phyloP scores from a whole-genome alignment of 2,888 invertebrate species.

The Syritta pipiens region DNA sequence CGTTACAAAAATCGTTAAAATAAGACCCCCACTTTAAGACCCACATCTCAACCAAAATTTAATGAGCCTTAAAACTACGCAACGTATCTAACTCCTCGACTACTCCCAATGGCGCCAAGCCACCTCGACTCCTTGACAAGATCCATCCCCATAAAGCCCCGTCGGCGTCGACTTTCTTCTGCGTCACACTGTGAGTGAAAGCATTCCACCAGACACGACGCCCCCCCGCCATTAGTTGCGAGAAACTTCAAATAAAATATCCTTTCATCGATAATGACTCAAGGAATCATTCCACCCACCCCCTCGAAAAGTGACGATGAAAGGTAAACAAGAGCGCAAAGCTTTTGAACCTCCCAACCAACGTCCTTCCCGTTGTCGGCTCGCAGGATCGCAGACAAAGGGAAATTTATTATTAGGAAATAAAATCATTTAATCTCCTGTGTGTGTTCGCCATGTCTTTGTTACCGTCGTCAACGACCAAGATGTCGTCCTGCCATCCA shows the following conservation, averaged over 20 bases:
- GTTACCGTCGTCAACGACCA: constrained; percentile 19
- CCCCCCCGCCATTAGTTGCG: constrained; percentile 18
- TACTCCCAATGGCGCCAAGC: no score
- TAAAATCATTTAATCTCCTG: constrained; percentile 64
- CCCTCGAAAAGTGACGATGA: constrained; percentile 31
- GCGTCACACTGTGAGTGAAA: constrained; percentile 24
- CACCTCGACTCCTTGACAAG: no score
- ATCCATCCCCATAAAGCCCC: no score
- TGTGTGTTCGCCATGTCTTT: constrained; percentile 29
- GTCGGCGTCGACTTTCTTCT: background rate
- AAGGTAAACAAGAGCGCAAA: constrained; percentile 58
- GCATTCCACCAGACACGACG: background rate
- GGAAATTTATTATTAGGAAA: constrained; percentile 64
- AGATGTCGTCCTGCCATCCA: constrained; percentile 9
- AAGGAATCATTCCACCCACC: constrained; percentile 18
- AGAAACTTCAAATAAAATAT: constrained; percentile 41
- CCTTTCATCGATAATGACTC: constrained; percentile 46
- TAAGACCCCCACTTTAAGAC: no score
- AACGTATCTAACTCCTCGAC: no score
- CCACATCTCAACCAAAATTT: no score
- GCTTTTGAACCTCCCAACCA: constrained; percentile 66
- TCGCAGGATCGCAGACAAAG: constrained; percentile 49
- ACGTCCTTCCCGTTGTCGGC: constrained; percentile 14
- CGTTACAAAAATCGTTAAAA: no score
- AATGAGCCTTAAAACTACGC: no score